Evolutionary conservation across 2,797 vertebrate genomes (phyloP), one percentile per base, ranked within the genome.

Genomic region (Rhadinocentrus ornatus): DNA sequence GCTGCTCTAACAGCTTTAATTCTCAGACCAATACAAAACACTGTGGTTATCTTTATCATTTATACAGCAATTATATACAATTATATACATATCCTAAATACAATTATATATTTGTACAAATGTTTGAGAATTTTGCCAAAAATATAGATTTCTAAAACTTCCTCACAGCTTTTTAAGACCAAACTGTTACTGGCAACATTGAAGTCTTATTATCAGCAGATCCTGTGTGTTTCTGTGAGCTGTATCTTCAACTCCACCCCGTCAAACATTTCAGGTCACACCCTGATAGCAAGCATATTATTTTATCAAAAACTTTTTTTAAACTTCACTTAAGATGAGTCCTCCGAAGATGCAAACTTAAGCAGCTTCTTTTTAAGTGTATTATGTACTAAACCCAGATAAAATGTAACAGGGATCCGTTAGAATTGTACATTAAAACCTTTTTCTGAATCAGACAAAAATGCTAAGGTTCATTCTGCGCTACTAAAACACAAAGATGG

Each of bases 191-290:
- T 7, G 0, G 1, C 35, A 64, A 53, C 48, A 29, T 69, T 76
- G 4, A 58, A 8, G 34, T n/a, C 4, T 3, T 46, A 3, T 71
- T 88, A 90, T 91, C 88, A 81, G 75, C n/a, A 27, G 32, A 37
- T 53, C 44, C 85, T 73, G 41, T 29, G 60, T 73, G 81, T 66
- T 62, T 63, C 15, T 69, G 11, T 29, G 46, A 41, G 56, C 68
- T 68, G 57, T 82, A 62, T 88, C 77, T 75, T 44, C n/a, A 52
- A 68, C 22, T 61, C 77, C 84, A 10, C 87, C 87, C 86, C 64
- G 61, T 55, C 7, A 0, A 63, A 35, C 44, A 20, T 0, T 67
- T 71, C 20, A 54, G 67, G 46, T 4, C 72, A 83, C 82, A 2
- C 86, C 88, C 84, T 82, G 82, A 83, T 82, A 75, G 66, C 57